phyloP scores from a whole-genome alignment of 1,140 invertebrate species.

The Bombyx mandarina region DNA sequence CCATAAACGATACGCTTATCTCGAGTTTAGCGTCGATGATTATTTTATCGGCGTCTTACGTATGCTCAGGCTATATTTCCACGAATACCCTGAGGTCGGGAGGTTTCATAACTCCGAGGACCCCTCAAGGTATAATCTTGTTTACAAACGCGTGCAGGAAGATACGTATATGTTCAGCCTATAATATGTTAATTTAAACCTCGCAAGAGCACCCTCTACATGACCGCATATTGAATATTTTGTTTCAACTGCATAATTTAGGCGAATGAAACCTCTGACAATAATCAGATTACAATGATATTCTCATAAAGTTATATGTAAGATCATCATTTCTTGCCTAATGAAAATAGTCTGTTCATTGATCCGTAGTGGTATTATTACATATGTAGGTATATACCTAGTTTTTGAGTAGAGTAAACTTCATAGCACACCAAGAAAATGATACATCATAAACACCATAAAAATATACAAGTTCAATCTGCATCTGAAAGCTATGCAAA shows the following conservation, averaged over 20 bases:
- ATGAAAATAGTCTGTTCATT: too few species aligned
- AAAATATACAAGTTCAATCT: too few species aligned
- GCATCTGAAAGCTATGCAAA: too few species aligned
- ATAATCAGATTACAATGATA: conserved; percentile 15
- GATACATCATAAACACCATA: too few species aligned
- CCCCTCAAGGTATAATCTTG: conserved; percentile 35
- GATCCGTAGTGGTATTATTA: too few species aligned
- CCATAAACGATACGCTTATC: conserved; percentile 1
- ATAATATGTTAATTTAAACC: conserved; percentile 43
- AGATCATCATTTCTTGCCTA: too few species aligned
- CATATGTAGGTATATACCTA: too few species aligned
- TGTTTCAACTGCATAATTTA: conserved; percentile 38
- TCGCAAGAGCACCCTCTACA: conserved; percentile 21
- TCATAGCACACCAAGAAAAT: too few species aligned
- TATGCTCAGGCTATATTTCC: conserved; percentile 16
- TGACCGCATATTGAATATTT: conserved; percentile 41
- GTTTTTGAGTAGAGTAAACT: too few species aligned
- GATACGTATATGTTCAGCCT: conserved; percentile 24
- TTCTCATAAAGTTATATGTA: neutral
- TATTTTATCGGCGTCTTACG: conserved; percentile 9
- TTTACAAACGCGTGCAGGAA: conserved; percentile 27
- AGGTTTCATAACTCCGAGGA: conserved; percentile 26
- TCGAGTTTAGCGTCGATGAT: conserved; percentile 4
- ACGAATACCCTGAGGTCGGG: conserved; percentile 8
- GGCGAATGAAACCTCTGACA: conserved; percentile 24